Evolutionary conservation across 2,113 vertebrate species (phyloP).

Genomic region (Oenanthe melanoleuca): DNA sequence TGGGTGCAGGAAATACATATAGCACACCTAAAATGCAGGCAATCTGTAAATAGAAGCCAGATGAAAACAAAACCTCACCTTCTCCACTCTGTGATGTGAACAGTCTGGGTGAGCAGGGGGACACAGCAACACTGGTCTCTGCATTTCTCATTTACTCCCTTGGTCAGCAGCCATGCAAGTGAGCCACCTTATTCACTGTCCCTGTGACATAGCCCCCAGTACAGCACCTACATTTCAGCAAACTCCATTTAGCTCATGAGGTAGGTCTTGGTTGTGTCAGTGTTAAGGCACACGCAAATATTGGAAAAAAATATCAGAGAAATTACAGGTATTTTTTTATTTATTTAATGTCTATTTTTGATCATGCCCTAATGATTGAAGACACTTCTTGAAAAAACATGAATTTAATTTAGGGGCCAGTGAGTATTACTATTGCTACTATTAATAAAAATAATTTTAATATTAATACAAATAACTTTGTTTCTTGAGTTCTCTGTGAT

Average conservation of each 20-base stretch:
- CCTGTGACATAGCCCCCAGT: fast-evolving
- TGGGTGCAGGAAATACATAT: neutral
- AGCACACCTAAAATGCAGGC: neutral
- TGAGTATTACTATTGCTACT: neutral
- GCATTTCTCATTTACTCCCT: neutral
- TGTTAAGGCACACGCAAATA: neutral
- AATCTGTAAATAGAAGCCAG: neutral
- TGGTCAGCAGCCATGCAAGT: neutral
- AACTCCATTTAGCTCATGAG: neutral
- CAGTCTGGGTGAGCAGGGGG: neutral
- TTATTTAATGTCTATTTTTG: neutral
- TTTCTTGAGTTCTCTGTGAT: neutral
- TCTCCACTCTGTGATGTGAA: neutral
- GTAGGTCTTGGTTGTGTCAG: neutral
- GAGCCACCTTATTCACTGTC: neutral
- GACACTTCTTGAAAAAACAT: neutral
- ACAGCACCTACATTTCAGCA: neutral
- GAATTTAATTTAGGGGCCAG: neutral
- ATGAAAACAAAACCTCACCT: neutral
- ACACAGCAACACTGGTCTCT: neutral
- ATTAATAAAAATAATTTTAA: neutral
- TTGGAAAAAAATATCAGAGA: neutral
- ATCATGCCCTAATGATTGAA: neutral
- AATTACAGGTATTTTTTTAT: neutral
- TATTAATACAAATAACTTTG: neutral